Evolutionary conservation across 2,888 invertebrate species (phyloP), one percentile per base, ranked within the genome.

Genomic region (Trichogramma evanescens): DNA sequence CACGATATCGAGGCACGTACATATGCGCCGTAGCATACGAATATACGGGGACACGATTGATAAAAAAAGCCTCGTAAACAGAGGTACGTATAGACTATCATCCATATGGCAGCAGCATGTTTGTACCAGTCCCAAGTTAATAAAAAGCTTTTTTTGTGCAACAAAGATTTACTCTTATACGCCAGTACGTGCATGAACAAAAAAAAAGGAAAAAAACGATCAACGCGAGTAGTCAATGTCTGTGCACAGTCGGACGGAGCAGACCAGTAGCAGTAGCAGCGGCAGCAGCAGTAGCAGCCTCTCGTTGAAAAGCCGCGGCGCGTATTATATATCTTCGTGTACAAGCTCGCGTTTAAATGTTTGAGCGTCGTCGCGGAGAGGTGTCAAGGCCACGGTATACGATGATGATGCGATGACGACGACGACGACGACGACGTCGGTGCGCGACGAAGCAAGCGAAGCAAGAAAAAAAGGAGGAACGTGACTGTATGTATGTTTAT

Each of bases 311-410:
- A 26, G 26, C 9, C 7, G 5, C 13, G 6, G 49, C 49, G 49
- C 49, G 10, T 38, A 40, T 13, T 26, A 26, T 26, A 26, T 3
- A 26, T 26, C 26, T 26, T 26, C 26, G 26, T 26, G 26, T 26
- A 26, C 54, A 50, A 6, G 10, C 6, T 5, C 53, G 40, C 40
- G 43, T 48, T 40, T 54, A 50, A 44, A 44, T 26, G 26, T 26
- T 26, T 26, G 26, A 26, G 26, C 26, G 26, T 26, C 44, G 13
- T 13, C 44, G 13, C 40, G 46, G 48, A 57, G 54, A 54, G 58
- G 50, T 62, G 62, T 62, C 62, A 62, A 62, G 62, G 62, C 62
- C 62, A 44, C 9, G 13, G 9, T 9, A 7, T 10, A 40, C 39
- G 50, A 50, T 6, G n/a, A 6, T 43, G 54, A 13, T 39, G 26